Conservation (phyloP, 2,113 vertebrate species). For the Lepidiolamprologus cunningtoni region DNA sequence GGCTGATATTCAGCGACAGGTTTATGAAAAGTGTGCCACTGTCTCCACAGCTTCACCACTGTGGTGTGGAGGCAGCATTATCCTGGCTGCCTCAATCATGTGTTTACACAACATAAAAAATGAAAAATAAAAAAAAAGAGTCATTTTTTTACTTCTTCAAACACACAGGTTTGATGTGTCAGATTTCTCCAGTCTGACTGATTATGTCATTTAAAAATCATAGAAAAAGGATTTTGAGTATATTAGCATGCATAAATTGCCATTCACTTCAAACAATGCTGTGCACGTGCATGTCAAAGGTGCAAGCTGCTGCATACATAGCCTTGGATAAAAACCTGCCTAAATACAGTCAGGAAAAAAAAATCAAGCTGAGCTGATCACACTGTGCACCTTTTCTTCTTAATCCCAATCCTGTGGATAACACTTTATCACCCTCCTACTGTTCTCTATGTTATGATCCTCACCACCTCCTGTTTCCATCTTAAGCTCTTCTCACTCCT, state of each 20-base stretch:
- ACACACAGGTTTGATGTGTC: background rate
- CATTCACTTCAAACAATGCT: background rate
- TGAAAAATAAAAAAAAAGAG: background rate
- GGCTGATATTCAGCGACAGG: background rate
- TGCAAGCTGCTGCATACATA: background rate
- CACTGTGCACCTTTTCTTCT: background rate
- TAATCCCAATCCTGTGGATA: background rate
- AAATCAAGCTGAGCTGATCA: background rate
- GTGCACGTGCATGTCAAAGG: background rate
- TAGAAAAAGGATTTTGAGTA: background rate
- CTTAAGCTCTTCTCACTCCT: background rate
- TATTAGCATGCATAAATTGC: background rate
- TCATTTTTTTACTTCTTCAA: background rate
- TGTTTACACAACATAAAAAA: background rate
- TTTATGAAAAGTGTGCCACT: background rate
- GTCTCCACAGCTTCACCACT: background rate
- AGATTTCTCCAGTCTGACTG: background rate
- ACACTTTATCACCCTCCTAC: background rate
- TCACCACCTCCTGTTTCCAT: background rate
- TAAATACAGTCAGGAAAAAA: background rate
- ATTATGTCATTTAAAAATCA: background rate
- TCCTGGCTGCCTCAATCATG: background rate
- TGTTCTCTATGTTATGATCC: background rate
- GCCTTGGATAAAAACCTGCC: background rate
- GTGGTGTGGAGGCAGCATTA: background rate